phyloP scores from a whole-genome alignment of 2,888 invertebrate species.

The Hydriomena furcata region DNA sequence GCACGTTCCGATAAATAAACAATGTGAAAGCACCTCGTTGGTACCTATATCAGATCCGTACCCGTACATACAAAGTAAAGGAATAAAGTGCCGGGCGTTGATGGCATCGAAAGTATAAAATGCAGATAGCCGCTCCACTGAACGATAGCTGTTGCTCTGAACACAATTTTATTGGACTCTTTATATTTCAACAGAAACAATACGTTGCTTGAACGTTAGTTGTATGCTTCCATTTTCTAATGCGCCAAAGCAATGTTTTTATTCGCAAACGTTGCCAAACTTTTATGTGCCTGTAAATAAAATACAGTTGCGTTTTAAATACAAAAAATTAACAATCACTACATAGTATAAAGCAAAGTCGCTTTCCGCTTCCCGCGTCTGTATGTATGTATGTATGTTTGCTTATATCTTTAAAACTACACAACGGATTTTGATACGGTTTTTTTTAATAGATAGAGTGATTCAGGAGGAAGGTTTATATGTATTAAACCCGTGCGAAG shows the following conservation, averaged over 20 bases:
- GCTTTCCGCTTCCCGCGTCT: too few species aligned
- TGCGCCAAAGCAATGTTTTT: slow-evolving; percentile 30
- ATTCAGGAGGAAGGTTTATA: too few species aligned
- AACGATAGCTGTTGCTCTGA: slow-evolving; percentile 63
- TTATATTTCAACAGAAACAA: slow-evolving; percentile 34
- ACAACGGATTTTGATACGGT: too few species aligned
- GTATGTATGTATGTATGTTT: too few species aligned
- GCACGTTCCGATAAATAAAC: slow-evolving; percentile 59
- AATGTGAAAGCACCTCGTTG: slow-evolving; percentile 50
- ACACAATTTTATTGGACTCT: slow-evolving; percentile 66
- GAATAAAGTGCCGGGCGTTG: slow-evolving; percentile 57
- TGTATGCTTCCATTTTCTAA: slow-evolving; percentile 40
- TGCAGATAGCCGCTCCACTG: slow-evolving; percentile 69
- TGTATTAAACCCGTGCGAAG: too few species aligned
- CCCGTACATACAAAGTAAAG: slow-evolving; percentile 60
- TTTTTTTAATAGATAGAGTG: too few species aligned
- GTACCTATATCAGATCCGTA: slow-evolving; percentile 39
- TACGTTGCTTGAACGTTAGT: slow-evolving; percentile 21
- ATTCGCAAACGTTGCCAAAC: slow-evolving; percentile 24
- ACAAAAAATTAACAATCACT: too few species aligned
- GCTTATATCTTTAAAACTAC: too few species aligned
- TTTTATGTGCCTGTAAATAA: too few species aligned
- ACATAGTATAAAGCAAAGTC: too few species aligned
- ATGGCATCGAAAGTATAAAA: slow-evolving; percentile 68
- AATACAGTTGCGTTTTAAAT: too few species aligned